A percentile compares a stretch with the other conserved stretches of the same genome.
phyloP scores from a whole-genome alignment of 1,140 invertebrate genomes.

The Zaprionus lachaisei region DNA sequence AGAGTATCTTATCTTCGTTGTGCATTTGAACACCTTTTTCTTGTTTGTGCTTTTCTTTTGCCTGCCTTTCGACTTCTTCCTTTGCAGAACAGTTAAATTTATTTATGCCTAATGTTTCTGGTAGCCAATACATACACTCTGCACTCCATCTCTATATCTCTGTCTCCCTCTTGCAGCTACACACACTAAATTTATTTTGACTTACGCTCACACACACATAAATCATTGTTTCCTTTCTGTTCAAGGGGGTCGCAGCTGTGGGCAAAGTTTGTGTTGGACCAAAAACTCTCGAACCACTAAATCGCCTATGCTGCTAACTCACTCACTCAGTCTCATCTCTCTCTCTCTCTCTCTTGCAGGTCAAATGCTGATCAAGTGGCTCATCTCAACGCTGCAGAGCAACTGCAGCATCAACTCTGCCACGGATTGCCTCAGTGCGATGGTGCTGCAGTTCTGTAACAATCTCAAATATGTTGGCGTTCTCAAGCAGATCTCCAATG shows the following conservation, averaged over 20 bases:
- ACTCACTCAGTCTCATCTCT: neutral
- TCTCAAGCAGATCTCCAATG: slow-evolving; percentile 88
- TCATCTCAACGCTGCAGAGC: slow-evolving; percentile 91
- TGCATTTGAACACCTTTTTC: neutral
- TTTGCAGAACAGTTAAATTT: slow-evolving; percentile 53
- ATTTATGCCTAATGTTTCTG: slow-evolving; percentile 73
- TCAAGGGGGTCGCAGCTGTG: slow-evolving; percentile 45
- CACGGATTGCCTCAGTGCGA: slow-evolving; percentile 87
- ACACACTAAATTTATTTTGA: slow-evolving; percentile 20
- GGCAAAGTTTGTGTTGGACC: slow-evolving; percentile 33
- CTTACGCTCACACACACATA: slow-evolving; percentile 45
- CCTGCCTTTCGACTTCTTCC: neutral
- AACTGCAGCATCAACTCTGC: slow-evolving; percentile 63
- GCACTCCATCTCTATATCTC: neutral
- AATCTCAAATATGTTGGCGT: slow-evolving; percentile 95
- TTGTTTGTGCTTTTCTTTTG: slow-evolving; percentile 18
- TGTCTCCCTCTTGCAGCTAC: neutral
- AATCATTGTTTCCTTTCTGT: slow-evolving; percentile 49
- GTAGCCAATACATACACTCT: slow-evolving; percentile 27
- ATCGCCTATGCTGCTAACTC: neutral
- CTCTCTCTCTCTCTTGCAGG: slow-evolving; percentile 86
- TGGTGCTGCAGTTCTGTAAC: slow-evolving; percentile 93
- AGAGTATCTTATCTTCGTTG: slow-evolving; percentile 41
- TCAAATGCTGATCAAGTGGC: slow-evolving; percentile 95
- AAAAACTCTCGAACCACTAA: neutral